phyloP scores from a whole-genome alignment of 2,113 vertebrate species.

The Proterorhinus semilunaris region DNA sequence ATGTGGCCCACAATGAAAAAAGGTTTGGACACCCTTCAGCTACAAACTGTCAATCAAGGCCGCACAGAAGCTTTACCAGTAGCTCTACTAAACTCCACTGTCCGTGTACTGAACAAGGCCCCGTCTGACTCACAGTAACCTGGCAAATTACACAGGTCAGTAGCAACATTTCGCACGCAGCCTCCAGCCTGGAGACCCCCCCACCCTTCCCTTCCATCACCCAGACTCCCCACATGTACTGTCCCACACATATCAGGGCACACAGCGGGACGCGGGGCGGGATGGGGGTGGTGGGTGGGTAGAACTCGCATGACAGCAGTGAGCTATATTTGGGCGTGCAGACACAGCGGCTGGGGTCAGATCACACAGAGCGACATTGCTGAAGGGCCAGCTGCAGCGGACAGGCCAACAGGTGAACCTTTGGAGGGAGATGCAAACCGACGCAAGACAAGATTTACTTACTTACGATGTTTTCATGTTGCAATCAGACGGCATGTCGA shows the following conservation, averaged over 20 bases:
- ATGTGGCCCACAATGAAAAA: too few species aligned
- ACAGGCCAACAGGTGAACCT: conserved; percentile 59
- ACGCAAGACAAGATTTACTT: conserved; percentile 23
- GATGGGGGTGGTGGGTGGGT: conserved; percentile 24
- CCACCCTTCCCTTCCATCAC: neutral
- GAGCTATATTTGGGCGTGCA: conserved; percentile 68
- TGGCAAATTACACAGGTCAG: conserved; percentile 72
- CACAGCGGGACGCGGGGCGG: conserved; percentile 8
- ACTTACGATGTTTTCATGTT: conserved; percentile 28
- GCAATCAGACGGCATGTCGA: too few species aligned
- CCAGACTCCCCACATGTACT: neutral
- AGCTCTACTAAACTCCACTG: neutral
- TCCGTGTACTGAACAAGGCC: conserved; percentile 13
- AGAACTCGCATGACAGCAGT: conserved; percentile 62
- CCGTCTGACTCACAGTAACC: conserved; percentile 63
- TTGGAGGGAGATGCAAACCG: conserved; percentile 42
- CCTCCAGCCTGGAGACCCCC: conserved; percentile 46
- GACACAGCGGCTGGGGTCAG: conserved; percentile 66
- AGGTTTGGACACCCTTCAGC: neutral
- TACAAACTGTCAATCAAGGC: neutral
- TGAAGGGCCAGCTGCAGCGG: conserved; percentile 55
- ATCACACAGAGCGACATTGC: conserved; percentile 66
- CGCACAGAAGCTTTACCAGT: neutral
- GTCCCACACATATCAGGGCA: conserved; percentile 35
- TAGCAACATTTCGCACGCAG: conserved; percentile 72